Evolutionary conservation across 2,797 vertebrate genomes (phyloP), one percentile per base, ranked within the genome.

Genomic region (Mormyrops attenuatus): DNA sequence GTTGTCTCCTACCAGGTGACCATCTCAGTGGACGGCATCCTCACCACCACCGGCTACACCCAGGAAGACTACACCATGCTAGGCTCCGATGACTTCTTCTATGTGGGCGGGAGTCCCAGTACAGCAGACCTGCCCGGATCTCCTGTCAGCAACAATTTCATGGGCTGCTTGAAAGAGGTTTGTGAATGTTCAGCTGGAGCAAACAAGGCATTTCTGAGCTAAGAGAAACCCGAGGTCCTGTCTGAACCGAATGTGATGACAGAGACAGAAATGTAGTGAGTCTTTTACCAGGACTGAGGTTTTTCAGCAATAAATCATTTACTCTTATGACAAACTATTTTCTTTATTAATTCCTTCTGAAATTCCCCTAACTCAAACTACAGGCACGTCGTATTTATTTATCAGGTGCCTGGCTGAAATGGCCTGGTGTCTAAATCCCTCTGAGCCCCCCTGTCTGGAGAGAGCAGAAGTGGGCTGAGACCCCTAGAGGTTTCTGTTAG

Each of bases 41-140:
- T 99, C 89, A 99, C 98, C 89, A 99, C 98, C 3, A 99, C 98
- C 0, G 98, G 98, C 50, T 99, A 99, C 94, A 99, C 98, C 0
- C 98, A 99, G 92, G 98, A 99, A 90, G 98, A 99, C 95, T 99
- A 99, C 95, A 99, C 98, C 92, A 99, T 99, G 98, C 93, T 99
- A 93, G 98, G 98, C 55, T 99, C 98, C 0, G 98, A 99, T 73
- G 98, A 99, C 93, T 99, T 99, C 95, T 99, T 99, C 94, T 99
- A 99, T 0, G 98, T 99, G 2, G 98, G 98, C 55, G 98, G 98
- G 89, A 99, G 98, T 92, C 98, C 98, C 2, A 99, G 98, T 91
- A 99, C 98, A 0, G 98, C 98, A 0, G 98, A 99, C 93, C 95
- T 99, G 90, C 98, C 98, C 17, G 98, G 98, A 5, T 99, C 98